These are phyloP conservation scores for Agrotis ipsilon DNA, from an alignment of 2,888 invertebrate genomes.

Conservation along the genomic window DNA sequence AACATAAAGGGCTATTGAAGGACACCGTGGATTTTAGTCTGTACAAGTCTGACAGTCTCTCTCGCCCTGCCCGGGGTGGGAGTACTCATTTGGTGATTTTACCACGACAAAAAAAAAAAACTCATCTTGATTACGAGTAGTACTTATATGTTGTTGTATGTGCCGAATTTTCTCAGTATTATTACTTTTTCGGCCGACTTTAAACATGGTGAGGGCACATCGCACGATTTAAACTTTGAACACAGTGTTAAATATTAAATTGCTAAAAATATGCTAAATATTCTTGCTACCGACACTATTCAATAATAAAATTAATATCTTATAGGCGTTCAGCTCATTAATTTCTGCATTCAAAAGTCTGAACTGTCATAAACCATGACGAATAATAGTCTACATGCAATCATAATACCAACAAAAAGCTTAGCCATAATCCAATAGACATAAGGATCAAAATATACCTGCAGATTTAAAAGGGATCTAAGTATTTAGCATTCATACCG, in stretches of 20 bases:
- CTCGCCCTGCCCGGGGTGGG: too few species aligned
- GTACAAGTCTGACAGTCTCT: too few species aligned
- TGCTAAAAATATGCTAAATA: constrained; percentile 13
- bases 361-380: constrained; percentile 24
- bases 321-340: constrained; percentile 22
- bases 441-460: constrained; percentile 71
- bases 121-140: too few species aligned
- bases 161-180: neutral
- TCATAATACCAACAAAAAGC: constrained; percentile 19
- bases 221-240: neutral
- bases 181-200: neutral
- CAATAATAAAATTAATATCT: constrained; percentile 28
- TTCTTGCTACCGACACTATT: constrained; percentile 8
- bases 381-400: constrained; percentile 21
- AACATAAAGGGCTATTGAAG: too few species aligned
- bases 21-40: too few species aligned
- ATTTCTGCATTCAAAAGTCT: constrained; percentile 38
- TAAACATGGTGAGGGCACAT: too few species aligned
- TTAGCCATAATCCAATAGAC: constrained; percentile 35
- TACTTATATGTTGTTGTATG: too few species aligned
- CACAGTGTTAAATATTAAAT: neutral
- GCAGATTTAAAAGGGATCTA: constrained; percentile 71
- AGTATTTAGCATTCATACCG: constrained; percentile 84
- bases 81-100: too few species aligned
- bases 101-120: too few species aligned